Evolutionary conservation across 2,113 vertebrate species (phyloP).

Genomic region (Trochalopteron elliotii): DNA sequence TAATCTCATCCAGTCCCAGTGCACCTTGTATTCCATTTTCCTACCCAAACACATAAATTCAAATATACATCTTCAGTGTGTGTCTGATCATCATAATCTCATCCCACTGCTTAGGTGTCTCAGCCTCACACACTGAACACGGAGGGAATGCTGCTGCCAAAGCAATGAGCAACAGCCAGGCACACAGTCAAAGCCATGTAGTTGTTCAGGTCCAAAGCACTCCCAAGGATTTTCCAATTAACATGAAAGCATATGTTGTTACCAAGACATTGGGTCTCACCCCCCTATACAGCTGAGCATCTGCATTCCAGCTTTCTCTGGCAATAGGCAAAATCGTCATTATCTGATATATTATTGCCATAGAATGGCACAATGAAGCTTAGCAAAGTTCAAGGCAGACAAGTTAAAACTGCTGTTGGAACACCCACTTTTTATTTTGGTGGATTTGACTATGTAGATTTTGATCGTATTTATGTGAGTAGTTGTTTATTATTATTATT

Average conservation of each 20-base stretch:
- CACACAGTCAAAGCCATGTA: not conserved
- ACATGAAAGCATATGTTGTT: not conserved
- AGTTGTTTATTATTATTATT: not conserved
- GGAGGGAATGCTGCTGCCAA: not conserved
- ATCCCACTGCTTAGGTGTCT: not conserved
- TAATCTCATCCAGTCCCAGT: not conserved
- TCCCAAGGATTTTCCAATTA: not conserved
- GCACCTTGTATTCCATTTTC: not conserved
- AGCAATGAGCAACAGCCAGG: not conserved
- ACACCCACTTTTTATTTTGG: not conserved
- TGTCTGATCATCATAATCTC: not conserved
- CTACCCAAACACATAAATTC: not conserved
- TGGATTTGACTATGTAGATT: not conserved
- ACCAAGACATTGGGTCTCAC: not conserved
- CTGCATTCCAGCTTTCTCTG: not conserved
- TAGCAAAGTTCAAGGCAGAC: not conserved
- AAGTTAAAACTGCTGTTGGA: slow-evolving; percentile 8
- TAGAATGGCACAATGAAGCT: not conserved
- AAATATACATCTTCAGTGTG: not conserved
- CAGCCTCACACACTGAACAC: not conserved
- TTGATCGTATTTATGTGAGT: not conserved
- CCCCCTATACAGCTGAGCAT: not conserved
- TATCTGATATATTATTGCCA: not conserved
- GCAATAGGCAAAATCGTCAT: not conserved
- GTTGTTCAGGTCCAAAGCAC: not conserved